Conservation (phyloP, 2,888 invertebrate species). For the Agrochola circellaris region DNA sequence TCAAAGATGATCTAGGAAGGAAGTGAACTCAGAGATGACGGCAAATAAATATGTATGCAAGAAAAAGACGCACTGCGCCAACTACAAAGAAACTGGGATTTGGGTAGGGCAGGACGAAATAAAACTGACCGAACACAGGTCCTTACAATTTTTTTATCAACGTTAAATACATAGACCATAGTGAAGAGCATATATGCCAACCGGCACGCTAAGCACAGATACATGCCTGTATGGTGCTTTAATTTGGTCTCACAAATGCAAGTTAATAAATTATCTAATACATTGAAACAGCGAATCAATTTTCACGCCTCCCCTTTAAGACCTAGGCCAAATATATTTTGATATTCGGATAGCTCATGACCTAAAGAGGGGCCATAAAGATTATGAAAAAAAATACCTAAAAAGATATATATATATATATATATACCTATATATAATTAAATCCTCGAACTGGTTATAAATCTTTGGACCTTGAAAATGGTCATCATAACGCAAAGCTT, state of each 20-base stretch:
- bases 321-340: no score
- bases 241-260: neutral
- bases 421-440: no score
- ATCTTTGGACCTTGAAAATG: neutral
- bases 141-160: no score
- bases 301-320: no score
- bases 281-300: no score
- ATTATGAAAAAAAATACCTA: no score
- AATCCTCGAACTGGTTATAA: no score
- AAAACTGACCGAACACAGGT: neutral
- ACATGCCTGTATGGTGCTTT: neutral
- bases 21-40: neutral
- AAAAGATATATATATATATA: no score
- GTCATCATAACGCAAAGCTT: neutral
- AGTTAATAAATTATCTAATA: no score
- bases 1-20: neutral
- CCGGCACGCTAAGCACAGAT: neutral
- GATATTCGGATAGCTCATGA: no score
- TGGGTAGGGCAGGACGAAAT: neutral
- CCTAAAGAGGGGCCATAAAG: no score
- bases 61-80: conserved; percentile 6
- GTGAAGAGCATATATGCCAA: neutral
- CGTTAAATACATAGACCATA: neutral
- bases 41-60: neutral
- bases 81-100: neutral